Percentiles rank a stretch among this genome's conserved stretches.
These are phyloP conservation scores for Girardia tigrina DNA, from an alignment of 2,888 invertebrate species.

Conservation along the genomic window DNA sequence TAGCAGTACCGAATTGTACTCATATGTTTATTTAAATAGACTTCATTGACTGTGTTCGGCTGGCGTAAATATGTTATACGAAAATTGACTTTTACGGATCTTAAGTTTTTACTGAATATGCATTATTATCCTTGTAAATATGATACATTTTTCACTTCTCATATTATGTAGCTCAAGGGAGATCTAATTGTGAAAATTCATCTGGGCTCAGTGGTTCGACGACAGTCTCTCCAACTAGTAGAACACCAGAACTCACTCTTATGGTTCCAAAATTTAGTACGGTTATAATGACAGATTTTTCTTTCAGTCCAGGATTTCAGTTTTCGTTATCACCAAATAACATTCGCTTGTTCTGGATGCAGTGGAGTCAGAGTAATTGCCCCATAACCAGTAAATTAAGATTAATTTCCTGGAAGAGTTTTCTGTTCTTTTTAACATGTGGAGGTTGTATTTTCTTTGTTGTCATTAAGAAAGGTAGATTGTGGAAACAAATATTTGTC, in stretches of 20 bases:
- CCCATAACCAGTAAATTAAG: slow-evolving; percentile 6
- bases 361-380: slow-evolving; percentile 6
- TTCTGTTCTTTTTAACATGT: not conserved
- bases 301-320: not conserved
- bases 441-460: not conserved
- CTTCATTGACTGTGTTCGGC: too few species aligned
- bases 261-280: slow-evolving; percentile 7
- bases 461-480: not conserved
- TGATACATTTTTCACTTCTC: not conserved
- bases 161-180: not conserved
- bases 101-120: too few species aligned
- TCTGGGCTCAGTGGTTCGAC: not conserved
- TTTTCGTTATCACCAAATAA: not conserved
- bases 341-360: slow-evolving; percentile 9
- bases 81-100: too few species aligned
- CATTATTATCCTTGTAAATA: too few species aligned
- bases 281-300: not conserved
- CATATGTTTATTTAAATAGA: too few species aligned
- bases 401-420: not conserved
- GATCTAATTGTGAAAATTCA: not conserved
- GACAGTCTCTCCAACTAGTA: not conserved
- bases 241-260: not conserved
- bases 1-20: too few species aligned
- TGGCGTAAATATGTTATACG: too few species aligned
- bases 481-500: not conserved